These are phyloP conservation scores for Drosophila pseudotalamancana DNA, from an alignment of 2,888 invertebrate genomes.

Conservation along the genomic window DNA sequence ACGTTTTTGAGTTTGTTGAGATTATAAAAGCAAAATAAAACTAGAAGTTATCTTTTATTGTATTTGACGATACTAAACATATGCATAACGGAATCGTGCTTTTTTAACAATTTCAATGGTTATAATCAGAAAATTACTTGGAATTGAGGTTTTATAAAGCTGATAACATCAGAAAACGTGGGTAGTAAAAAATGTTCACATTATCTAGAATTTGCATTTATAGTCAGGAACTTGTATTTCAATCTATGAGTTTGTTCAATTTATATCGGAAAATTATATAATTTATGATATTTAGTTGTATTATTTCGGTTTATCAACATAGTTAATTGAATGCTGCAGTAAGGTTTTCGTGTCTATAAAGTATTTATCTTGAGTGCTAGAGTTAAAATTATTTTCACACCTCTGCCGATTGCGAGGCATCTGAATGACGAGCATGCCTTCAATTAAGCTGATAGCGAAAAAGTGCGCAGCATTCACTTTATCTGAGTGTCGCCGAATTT, in stretches of 20 bases:
- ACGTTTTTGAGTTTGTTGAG: not conserved
- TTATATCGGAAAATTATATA: not conserved
- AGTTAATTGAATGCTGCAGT: constrained; percentile 4
- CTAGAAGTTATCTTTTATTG: not conserved
- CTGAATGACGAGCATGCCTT: constrained; percentile 24
- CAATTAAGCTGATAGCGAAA: constrained; percentile 57
- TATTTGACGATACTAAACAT: not conserved
- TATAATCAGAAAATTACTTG: not conserved
- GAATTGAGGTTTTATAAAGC: not conserved
- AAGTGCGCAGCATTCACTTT: constrained; percentile 69
- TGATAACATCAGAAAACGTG: not conserved
- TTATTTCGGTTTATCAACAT: not conserved
- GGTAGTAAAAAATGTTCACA: not conserved
- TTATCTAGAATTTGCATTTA: constrained; percentile 5
- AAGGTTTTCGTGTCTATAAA: not conserved
- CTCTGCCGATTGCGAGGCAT: constrained; percentile 33
- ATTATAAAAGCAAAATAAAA: not conserved
- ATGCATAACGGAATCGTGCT: not conserved
- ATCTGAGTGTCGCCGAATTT: constrained; percentile 69
- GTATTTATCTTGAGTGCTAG: constrained; percentile 21
- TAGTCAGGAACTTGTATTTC: not conserved
- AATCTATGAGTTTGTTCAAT: not conserved
- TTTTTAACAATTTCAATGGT: not conserved
- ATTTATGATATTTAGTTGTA: not conserved
- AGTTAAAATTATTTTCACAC: constrained; percentile 9